Base-by-base conservation (phyloP, 2,888 invertebrate genomes). In the Macrophya annulata region DNA sequence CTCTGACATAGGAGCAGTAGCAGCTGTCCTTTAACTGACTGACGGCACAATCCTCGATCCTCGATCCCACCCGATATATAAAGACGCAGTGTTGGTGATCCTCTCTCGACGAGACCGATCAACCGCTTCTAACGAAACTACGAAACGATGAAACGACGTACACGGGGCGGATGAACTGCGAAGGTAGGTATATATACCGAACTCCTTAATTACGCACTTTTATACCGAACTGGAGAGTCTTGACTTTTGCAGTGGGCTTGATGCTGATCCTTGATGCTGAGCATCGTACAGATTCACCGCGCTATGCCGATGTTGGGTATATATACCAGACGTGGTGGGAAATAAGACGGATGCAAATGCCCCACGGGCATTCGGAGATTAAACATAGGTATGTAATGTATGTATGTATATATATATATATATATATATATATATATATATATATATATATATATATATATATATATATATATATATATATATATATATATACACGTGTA, bases 21-120 rank as follows among this genome's bases (percentile, higher is more conserved):
- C 87, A 86, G 88, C 87, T 89, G 89, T 91, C 90, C 86, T 85
- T 79, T 87, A 84, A 77, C 89, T 91, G 92, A 93, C 89, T 92
- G 93, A 92, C 92, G 92, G 92, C 90, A 92, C 92, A 93, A 93
- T 92, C 91, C 92, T 88, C 90, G 90, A 93, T 92, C 91, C 92
- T 88, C 90, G 90, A 83, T 83, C 45, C 68, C 68, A 12, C 31
- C 83, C 68, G 83, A 65, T 65, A 83, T 77, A 77, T 55, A 55
- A 17, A 51, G 31, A 51, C 55, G 77, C 65, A 68, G 76, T 59
- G 25, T 21, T 55, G 84, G 81, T 68, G 79, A 81, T 86, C 72
- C 51, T 84, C 84, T 84, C 65, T 31, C 79, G 83, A 85, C 74
- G 74, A 74, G 68, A 62, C 62, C 62, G 62, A 62, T 48, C 48